Conservation (phyloP, 2,113 vertebrate species). For the Rhinoderma darwinii region DNA sequence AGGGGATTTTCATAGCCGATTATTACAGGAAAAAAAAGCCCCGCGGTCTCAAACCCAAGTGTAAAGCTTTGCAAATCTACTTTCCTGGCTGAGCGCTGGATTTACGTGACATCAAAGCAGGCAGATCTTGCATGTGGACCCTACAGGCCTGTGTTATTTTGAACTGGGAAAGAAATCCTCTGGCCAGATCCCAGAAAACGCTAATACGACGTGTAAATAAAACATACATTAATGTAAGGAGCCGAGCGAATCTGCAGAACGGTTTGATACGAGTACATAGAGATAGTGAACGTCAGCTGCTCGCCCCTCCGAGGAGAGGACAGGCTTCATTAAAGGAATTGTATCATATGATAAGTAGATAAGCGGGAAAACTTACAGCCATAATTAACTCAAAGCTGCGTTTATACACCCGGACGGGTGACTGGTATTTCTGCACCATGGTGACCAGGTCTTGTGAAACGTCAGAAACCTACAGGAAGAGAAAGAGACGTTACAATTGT, state of each 20-base stretch:
- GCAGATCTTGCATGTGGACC: conserved; percentile 8
- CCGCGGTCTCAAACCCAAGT: conserved; percentile 21
- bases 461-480: conserved; percentile 68
- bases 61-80: conserved; percentile 46
- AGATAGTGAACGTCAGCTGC: not conserved
- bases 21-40: conserved; percentile 30
- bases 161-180: conserved; percentile 4
- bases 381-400: conserved; percentile 94
- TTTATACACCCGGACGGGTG: conserved; percentile 94
- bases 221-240: not conserved
- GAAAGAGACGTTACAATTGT: not conserved
- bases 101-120: conserved; percentile 44
- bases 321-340: not conserved
- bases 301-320: not conserved
- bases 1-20: conserved; percentile 29
- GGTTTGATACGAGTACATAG: not conserved
- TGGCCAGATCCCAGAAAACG: not conserved
- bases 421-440: conserved; percentile 98
- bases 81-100: conserved; percentile 27
- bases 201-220: not conserved
- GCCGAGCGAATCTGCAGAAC: not conserved
- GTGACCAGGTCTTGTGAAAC: conserved; percentile 60
- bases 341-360: not conserved
- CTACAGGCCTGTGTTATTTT: conserved; percentile 34
- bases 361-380: conserved; percentile 82